Evolutionary conservation across 2,888 invertebrate species (phyloP).

Genomic region (Lydus trimaculatus): DNA sequence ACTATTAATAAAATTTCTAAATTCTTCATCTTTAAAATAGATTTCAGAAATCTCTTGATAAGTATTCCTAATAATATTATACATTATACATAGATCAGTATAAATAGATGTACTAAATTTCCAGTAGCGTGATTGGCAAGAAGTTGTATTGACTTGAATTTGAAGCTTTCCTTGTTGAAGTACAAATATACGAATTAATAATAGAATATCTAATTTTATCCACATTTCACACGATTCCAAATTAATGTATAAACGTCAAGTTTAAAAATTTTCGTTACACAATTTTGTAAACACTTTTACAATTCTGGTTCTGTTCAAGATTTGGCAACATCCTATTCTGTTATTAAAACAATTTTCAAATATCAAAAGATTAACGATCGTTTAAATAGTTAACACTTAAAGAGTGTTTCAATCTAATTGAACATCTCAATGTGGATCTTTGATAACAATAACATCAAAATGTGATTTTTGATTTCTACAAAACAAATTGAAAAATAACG

Average conservation of each 20-base stretch:
- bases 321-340: not conserved
- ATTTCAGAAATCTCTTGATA: not conserved
- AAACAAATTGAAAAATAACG: not conserved
- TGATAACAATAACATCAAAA: not conserved
- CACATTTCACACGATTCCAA: slow-evolving; percentile 33
- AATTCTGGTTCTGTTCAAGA: not conserved
- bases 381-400: not conserved
- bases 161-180: slow-evolving; percentile 38
- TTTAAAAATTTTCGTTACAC: slow-evolving; percentile 30
- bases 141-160: slow-evolving; percentile 40
- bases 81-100: slow-evolving; percentile 36
- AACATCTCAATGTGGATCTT: not conserved
- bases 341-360: not conserved
- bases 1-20: not conserved
- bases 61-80: slow-evolving; percentile 9
- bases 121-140: slow-evolving; percentile 42
- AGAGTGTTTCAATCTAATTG: not conserved
- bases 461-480: not conserved
- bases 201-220: slow-evolving; percentile 42
- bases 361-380: not conserved
- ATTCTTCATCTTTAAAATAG: slow-evolving; percentile 1
- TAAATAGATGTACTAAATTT: slow-evolving; percentile 36
- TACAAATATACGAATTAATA: slow-evolving; percentile 41
- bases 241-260: slow-evolving; percentile 34
- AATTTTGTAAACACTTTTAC: slow-evolving; percentile 28